A percentile compares a stretch with the other conserved stretches of the same genome.
phyloP scores from a whole-genome alignment of 2,888 invertebrate genomes.

The Neuroscelio doddi region DNA sequence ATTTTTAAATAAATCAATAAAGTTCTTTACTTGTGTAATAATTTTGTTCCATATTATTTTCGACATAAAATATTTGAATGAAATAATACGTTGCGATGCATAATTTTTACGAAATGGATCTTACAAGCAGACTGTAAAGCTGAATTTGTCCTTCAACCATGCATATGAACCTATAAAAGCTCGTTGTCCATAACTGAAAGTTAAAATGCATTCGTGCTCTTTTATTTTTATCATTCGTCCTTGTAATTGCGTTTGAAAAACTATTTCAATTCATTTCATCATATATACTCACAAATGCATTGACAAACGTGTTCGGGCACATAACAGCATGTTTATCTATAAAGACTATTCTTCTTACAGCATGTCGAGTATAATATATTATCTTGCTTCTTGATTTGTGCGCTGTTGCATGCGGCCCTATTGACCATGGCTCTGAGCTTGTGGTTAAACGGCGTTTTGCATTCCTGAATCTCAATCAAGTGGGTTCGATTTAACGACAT shows the following conservation, averaged over 20 bases:
- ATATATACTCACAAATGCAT: conserved; percentile 17
- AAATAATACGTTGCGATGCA: too few relatives aligned
- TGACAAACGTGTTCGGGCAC: conserved; percentile 30
- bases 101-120: too few relatives aligned
- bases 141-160: too few relatives aligned
- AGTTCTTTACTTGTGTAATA: too few relatives aligned
- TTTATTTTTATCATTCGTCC: conserved; percentile 2
- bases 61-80: too few relatives aligned
- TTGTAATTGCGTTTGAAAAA: conserved; percentile 3
- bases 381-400: conserved; percentile 44
- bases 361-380: conserved; percentile 39
- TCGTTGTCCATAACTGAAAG: conserved; percentile 12
- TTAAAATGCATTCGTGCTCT: conserved; percentile 16
- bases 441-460: conserved; percentile 44
- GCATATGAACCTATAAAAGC: background rate
- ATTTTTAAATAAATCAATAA: too few relatives aligned
- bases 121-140: too few relatives aligned
- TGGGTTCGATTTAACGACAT: conserved; percentile 42
- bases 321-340: conserved; percentile 31
- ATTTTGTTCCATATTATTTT: too few relatives aligned
- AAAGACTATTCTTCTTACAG: conserved; percentile 35
- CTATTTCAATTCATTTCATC: conserved; percentile 19
- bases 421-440: conserved; percentile 30
- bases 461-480: conserved; percentile 57
- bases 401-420: conserved; percentile 34